A percentile compares a stretch with the other conserved stretches of the same genome.
phyloP scores from a whole-genome alignment of 2,888 invertebrate species.

The Ormyrus nitidulus region DNA sequence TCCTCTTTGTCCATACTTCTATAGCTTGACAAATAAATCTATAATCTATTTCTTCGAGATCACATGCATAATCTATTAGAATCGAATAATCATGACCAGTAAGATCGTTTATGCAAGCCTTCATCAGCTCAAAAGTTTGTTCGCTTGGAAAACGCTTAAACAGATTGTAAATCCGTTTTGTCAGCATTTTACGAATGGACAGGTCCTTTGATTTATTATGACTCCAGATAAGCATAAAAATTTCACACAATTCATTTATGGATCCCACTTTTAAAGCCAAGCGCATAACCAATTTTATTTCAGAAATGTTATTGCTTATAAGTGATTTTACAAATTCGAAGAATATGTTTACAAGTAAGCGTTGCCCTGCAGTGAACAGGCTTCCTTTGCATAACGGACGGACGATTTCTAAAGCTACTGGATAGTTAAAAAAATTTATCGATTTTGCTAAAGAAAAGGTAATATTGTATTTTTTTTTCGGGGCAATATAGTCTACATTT shows the following conservation, averaged over 20 bases:
- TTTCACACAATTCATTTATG: slow-evolving; percentile 49
- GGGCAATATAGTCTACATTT: background rate
- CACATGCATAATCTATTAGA: background rate
- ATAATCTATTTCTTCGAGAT: background rate
- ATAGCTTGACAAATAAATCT: slow-evolving; percentile 17
- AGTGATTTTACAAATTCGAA: slow-evolving; percentile 58
- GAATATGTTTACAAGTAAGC: slow-evolving; percentile 58
- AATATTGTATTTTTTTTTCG: slow-evolving; percentile 23
- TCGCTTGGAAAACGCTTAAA: slow-evolving; percentile 13
- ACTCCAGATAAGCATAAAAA: slow-evolving; percentile 59
- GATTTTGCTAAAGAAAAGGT: slow-evolving; percentile 32
- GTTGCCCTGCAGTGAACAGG: slow-evolving; percentile 59
- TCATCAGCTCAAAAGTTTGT: slow-evolving; percentile 13
- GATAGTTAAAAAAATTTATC: slow-evolving; percentile 65
- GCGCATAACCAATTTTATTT: slow-evolving; percentile 68
- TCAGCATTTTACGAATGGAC: slow-evolving; percentile 64
- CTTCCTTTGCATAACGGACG: slow-evolving; percentile 42
- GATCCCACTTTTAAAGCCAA: slow-evolving; percentile 61
- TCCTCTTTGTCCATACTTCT: background rate
- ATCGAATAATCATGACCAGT: background rate
- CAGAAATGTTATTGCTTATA: slow-evolving; percentile 61
- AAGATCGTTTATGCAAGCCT: slow-evolving; percentile 12
- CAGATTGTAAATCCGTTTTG: slow-evolving; percentile 28
- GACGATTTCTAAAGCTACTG: slow-evolving; percentile 62
- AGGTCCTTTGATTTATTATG: slow-evolving; percentile 56